Evolutionary conservation across 2,888 invertebrate genomes (phyloP).

Genomic region (Pinctada fucata): DNA sequence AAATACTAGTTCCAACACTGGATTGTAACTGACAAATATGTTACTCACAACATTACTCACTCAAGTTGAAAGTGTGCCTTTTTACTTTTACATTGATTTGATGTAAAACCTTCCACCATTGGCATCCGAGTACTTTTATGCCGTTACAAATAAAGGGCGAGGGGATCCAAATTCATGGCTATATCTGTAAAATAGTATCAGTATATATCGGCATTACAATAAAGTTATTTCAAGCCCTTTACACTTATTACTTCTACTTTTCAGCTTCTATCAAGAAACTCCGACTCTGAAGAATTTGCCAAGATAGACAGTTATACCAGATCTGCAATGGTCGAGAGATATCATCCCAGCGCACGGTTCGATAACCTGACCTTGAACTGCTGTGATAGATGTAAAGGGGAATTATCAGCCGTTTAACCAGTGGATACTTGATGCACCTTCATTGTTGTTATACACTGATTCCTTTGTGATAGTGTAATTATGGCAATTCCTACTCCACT

Average conservation of each 20-base stretch:
- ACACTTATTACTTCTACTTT: neutral
- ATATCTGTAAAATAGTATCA: neutral
- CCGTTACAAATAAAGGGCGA: neutral
- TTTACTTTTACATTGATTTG: too few species aligned
- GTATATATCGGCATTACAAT: too few species aligned
- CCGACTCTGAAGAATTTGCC: slow-evolving; percentile 45
- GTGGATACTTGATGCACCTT: neutral
- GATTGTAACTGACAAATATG: too few species aligned
- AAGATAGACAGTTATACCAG: neutral
- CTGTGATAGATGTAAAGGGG: slow-evolving; percentile 71
- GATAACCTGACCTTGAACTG: slow-evolving; percentile 73
- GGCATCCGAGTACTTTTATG: too few species aligned
- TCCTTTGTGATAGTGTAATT: too few species aligned
- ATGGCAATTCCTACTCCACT: too few species aligned
- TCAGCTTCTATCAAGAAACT: slow-evolving; percentile 55
- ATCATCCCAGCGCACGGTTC: slow-evolving; percentile 66
- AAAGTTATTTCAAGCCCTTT: too few species aligned
- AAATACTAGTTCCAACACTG: too few species aligned
- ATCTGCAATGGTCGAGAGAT: slow-evolving; percentile 56
- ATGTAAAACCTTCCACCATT: too few species aligned
- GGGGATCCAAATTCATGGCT: neutral
- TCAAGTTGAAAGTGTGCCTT: too few species aligned
- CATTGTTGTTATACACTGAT: too few species aligned
- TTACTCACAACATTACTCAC: too few species aligned
- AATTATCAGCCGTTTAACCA: slow-evolving; percentile 58